These are phyloP conservation scores for Cancer borealis DNA, from an alignment of 2,888 invertebrate species.

Conservation along the genomic window DNA sequence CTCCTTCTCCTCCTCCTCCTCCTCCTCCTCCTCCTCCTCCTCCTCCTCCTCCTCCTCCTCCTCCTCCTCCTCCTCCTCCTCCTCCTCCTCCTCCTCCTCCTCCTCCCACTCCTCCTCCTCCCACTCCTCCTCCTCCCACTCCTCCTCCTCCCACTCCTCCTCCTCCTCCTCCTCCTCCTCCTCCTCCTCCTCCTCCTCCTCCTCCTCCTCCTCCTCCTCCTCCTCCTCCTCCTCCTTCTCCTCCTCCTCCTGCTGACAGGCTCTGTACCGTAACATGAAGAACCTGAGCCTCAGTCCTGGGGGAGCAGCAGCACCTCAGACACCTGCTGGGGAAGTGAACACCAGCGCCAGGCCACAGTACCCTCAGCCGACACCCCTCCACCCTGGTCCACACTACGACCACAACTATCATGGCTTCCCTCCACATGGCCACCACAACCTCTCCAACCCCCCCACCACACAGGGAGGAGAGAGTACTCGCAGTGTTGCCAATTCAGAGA, in stretches of 20 bases:
- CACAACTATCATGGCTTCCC: conserved; percentile 63
- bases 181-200: not conserved
- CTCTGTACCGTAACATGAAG: conserved; percentile 70
- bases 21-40: not conserved
- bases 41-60: not conserved
- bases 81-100: not conserved
- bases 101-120: not conserved
- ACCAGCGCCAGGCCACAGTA: conserved; percentile 52
- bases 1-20: not conserved
- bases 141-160: too few species aligned
- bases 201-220: not conserved
- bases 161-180: not conserved
- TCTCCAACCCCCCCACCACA: conserved; percentile 54
- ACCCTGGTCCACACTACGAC: conserved; percentile 33
- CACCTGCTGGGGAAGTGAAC: conserved; percentile 43
- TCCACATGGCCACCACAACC: conserved; percentile 52
- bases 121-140: conserved; percentile 13
- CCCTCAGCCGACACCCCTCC: conserved; percentile 59
- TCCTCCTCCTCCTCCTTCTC: not conserved
- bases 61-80: not conserved
- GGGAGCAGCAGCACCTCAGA: not conserved
- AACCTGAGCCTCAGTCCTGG: conserved; percentile 71
- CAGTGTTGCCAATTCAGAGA: conserved; percentile 68
- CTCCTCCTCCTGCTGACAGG: conserved; percentile 45
- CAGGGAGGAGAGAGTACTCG: conserved; percentile 62